Evolutionary conservation across 2,797 vertebrate genomes (phyloP).

Genomic region (Halcyon smyrnensis): DNA sequence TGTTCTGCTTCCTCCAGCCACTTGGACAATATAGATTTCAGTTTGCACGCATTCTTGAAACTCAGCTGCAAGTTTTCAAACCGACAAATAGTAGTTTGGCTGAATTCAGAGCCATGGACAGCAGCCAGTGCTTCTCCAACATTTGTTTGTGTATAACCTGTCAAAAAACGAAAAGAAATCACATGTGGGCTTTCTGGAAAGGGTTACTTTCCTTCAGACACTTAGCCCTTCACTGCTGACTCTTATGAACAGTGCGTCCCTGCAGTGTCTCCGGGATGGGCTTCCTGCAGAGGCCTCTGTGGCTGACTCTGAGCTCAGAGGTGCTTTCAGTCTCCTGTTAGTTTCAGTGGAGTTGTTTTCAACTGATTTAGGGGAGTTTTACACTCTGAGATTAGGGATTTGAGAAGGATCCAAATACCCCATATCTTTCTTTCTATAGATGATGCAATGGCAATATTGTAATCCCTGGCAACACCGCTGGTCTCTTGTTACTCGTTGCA

Average conservation of each 20-base stretch:
- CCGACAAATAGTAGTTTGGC: constrained; percentile 97
- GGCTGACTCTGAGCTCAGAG: neutral
- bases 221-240: neutral
- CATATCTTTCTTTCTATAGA: neutral
- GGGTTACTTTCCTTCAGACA: no score
- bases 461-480: neutral
- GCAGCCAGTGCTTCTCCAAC: constrained; percentile 98
- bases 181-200: neutral
- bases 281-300: neutral
- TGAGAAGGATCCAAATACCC: neutral
- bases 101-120: constrained; percentile 98
- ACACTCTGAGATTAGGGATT: neutral
- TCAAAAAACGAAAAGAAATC: neutral
- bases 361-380: neutral
- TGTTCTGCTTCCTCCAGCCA: constrained; percentile 98
- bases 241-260: rapidly evolving
- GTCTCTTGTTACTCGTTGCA: neutral
- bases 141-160: constrained; percentile 98
- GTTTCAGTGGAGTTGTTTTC: neutral
- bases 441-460: neutral
- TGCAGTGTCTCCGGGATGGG: neutral
- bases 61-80: constrained; percentile 99
- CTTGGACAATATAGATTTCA: constrained; percentile 95
- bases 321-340: rapidly evolving
- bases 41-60: constrained; percentile 98